These are phyloP conservation scores for Ochotona princeps DNA, from an alignment of 2,113 vertebrate genomes.

Conservation along the genomic window DNA sequence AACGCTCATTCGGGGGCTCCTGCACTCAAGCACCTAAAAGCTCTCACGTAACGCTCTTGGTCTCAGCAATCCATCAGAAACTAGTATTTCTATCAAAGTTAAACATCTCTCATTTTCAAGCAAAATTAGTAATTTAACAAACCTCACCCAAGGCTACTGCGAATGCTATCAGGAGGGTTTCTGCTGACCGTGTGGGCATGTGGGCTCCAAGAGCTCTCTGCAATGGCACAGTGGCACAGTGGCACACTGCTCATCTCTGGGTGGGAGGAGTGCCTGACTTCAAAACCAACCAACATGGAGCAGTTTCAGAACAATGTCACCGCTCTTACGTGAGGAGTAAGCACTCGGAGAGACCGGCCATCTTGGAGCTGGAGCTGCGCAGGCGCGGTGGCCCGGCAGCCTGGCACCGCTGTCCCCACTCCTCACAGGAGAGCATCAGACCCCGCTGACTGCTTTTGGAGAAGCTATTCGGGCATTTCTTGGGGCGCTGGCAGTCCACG, in stretches of 20 bases:
- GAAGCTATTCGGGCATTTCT: neutral
- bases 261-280: neutral
- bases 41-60: neutral
- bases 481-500: rapidly evolving
- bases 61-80: neutral
- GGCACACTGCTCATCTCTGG: neutral
- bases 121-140: neutral
- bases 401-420: neutral
- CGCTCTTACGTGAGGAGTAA: neutral
- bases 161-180: neutral
- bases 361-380: neutral
- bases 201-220: neutral
- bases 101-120: neutral
- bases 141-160: neutral
- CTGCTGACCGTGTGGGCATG: neutral
- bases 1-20: neutral
- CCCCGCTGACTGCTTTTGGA: neutral
- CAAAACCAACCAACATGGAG: neutral
- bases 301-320: neutral
- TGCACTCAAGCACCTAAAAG: neutral
- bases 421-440: neutral
- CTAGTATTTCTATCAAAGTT: neutral
- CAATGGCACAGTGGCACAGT: neutral
- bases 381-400: too few relatives aligned
- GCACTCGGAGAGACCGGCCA: neutral